A percentile compares a stretch with the other conserved stretches of the same genome.
These are phyloP conservation scores for Morpho helenor DNA, from an alignment of 2,888 invertebrate genomes.

Conservation along the genomic window DNA sequence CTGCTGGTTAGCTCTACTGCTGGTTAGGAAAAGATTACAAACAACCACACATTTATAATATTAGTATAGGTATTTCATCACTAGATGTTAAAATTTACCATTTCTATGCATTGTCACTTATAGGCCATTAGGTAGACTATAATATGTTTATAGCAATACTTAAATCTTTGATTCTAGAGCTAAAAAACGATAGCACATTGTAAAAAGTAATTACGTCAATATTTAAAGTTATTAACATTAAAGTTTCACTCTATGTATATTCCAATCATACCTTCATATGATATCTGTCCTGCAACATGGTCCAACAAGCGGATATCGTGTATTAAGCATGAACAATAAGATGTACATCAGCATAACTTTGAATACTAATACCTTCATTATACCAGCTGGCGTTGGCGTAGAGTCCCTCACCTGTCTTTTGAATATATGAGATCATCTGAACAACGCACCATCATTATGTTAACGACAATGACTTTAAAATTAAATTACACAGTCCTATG, in stretches of 20 bases:
- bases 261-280: conserved; percentile 15
- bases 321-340: conserved; percentile 61
- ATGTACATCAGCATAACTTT: conserved; percentile 38
- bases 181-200: neutral
- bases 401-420: conserved; percentile 25
- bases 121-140: no score
- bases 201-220: no score
- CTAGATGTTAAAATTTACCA: no score
- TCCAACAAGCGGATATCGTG: conserved; percentile 48
- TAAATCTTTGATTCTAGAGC: neutral
- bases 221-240: neutral
- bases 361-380: conserved; percentile 55
- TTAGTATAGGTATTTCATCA: no score
- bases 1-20: no score
- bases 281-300: conserved; percentile 21
- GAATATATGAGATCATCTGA: conserved; percentile 27
- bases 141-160: neutral
- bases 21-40: no score
- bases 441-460: conserved; percentile 25
- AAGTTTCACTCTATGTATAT: conserved; percentile 1
- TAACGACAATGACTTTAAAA: conserved; percentile 5
- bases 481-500: neutral
- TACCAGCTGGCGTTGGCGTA: conserved; percentile 32
- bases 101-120: no score
- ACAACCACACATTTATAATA: no score